Percentiles rank a stretch among this genome's conserved stretches.
Conservation (phyloP, 2,797 vertebrate genomes). For the Semaprochilodus insignis region DNA sequence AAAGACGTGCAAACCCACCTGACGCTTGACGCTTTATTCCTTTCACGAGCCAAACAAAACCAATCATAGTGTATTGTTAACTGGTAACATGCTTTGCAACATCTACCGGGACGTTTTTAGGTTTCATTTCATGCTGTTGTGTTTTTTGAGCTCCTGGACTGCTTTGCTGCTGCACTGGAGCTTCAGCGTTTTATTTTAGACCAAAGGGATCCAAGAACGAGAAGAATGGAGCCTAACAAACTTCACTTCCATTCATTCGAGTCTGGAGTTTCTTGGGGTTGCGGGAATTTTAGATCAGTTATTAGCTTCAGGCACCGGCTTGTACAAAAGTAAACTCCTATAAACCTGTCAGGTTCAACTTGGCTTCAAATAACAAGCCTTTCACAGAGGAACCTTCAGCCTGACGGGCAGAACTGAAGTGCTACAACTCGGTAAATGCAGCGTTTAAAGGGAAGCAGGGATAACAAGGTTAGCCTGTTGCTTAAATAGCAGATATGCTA, state of each 20-base stretch:
- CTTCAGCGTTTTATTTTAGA: background rate
- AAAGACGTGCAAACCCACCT: background rate
- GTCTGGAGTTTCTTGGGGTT: too few relatives aligned
- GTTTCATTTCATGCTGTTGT: background rate
- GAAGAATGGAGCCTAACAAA: background rate
- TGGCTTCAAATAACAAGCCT: too few relatives aligned
- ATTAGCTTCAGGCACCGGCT: too few relatives aligned
- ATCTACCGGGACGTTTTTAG: background rate
- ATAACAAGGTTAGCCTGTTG: too few relatives aligned
- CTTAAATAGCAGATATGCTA: too few relatives aligned
- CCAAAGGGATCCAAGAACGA: background rate
- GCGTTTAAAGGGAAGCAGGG: too few relatives aligned
- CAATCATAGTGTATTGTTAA: background rate
- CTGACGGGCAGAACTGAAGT: background rate
- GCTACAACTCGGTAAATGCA: too few relatives aligned
- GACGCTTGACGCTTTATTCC: background rate
- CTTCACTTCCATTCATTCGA: too few relatives aligned
- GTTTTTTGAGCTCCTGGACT: background rate
- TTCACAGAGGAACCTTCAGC: too few relatives aligned
- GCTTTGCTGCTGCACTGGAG: background rate
- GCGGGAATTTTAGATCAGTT: too few relatives aligned
- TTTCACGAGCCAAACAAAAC: background rate
- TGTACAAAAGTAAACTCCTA: too few relatives aligned
- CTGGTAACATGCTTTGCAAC: background rate
- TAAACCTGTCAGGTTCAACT: too few relatives aligned